phyloP scores from a whole-genome alignment of 2,113 vertebrate genomes.

The Tiliqua scincoides region DNA sequence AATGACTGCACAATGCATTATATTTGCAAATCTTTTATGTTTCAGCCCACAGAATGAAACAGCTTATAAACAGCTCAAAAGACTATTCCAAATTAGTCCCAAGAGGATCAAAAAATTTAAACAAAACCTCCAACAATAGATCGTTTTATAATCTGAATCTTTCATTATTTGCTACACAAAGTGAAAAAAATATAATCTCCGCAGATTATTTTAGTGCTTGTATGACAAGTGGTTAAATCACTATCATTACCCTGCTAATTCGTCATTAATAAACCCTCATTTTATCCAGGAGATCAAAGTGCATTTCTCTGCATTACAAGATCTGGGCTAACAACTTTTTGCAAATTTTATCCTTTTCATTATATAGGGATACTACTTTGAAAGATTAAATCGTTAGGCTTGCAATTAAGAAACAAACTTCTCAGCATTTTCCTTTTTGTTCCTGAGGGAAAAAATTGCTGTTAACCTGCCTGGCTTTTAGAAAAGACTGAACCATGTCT shows the following conservation, averaged over 20 bases:
- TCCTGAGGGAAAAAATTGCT: not conserved
- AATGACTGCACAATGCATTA: not conserved
- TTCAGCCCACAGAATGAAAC: not conserved
- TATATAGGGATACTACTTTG: not conserved
- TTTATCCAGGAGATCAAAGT: constrained; percentile 5
- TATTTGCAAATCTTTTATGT: not conserved
- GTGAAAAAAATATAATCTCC: not conserved
- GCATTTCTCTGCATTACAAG: not conserved
- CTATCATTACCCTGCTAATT: constrained; percentile 11
- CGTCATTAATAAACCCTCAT: constrained; percentile 19
- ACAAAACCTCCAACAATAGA: not conserved
- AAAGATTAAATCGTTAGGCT: not conserved
- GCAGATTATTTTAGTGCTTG: constrained; percentile 3
- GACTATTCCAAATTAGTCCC: not conserved
- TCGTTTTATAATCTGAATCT: not conserved
- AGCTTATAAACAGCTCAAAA: not conserved
- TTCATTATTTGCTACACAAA: not conserved
- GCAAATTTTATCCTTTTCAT: not conserved
- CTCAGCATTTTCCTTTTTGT: not conserved
- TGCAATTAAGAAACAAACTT: not conserved
- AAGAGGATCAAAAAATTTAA: not conserved
- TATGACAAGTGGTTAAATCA: constrained; percentile 7
- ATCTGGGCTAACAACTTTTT: not conserved
- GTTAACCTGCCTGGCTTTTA: not conserved
- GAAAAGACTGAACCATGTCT: not conserved